Conservation (phyloP, 2,888 invertebrate genomes). For the Xiphydria camelus region DNA sequence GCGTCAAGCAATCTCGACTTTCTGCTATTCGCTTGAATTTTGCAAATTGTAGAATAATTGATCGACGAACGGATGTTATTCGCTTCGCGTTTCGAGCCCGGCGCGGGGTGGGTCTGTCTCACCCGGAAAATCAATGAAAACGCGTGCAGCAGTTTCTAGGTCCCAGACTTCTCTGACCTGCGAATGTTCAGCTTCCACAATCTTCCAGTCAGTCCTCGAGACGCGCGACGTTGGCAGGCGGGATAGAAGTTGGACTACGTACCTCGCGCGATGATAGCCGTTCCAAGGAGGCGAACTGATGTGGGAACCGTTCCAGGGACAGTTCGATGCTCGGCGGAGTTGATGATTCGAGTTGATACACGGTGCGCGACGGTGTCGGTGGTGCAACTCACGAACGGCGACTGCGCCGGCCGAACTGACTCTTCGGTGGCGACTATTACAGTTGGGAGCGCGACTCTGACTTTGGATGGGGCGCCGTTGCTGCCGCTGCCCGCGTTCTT, state of each 20-base stretch:
- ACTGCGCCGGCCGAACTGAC: slow-evolving; percentile 29
- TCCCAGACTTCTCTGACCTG: too few species aligned
- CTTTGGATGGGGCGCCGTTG: not conserved
- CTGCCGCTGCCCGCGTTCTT: not conserved
- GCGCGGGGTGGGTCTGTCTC: slow-evolving; percentile 26
- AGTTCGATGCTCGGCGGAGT: slow-evolving; percentile 20
- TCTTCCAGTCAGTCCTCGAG: too few species aligned
- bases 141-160: slow-evolving; percentile 15
- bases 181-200: too few species aligned
- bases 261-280: slow-evolving; percentile 15
- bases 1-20: too few species aligned
- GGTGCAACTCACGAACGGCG: slow-evolving; percentile 35
- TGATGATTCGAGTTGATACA: not conserved
- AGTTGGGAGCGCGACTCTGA: not conserved
- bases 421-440: not conserved
- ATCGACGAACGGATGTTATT: not conserved
- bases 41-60: not conserved
- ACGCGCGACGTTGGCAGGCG: too few species aligned
- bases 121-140: slow-evolving; percentile 36
- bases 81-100: not conserved
- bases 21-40: too few species aligned
- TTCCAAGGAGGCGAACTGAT: slow-evolving; percentile 15
- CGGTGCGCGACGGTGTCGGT: slow-evolving; percentile 27
- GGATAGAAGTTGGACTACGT: slow-evolving; percentile 3
- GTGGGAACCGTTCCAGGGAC: slow-evolving; percentile 22